Percentiles rank a stretch among this genome's conserved stretches.
These are phyloP conservation scores for Tetrao urogallus DNA, from an alignment of 2,113 vertebrate genomes.

Conservation along the genomic window DNA sequence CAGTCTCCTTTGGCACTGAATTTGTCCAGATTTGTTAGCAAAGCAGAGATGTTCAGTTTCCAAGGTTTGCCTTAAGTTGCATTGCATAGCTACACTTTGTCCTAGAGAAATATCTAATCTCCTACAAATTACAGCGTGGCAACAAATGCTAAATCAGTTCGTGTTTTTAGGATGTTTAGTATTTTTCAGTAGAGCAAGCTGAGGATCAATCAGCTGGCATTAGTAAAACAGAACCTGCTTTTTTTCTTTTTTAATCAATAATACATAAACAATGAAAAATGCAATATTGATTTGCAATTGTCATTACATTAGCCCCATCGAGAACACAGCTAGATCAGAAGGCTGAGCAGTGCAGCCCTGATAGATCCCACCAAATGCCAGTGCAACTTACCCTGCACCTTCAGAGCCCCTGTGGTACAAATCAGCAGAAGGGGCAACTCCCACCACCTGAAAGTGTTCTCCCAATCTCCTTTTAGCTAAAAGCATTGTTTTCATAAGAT, in stretches of 20 bases:
- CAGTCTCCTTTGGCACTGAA: background rate
- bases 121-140: background rate
- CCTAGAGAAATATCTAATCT: background rate
- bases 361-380: accelerated
- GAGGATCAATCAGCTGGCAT: background rate
- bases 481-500: background rate
- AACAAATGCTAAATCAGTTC: background rate
- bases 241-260: background rate
- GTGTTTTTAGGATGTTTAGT: background rate
- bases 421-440: background rate
- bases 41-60: background rate
- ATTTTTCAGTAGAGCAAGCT: background rate
- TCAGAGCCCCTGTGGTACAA: accelerated
- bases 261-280: background rate
- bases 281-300: accelerated
- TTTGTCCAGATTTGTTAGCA: background rate
- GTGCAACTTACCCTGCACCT: accelerated
- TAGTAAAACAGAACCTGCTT: background rate
- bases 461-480: background rate
- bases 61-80: background rate
- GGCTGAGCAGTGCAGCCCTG: too few species aligned
- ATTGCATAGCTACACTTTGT: background rate
- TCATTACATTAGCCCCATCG: accelerated
- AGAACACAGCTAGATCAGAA: background rate
- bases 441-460: accelerated